These are phyloP conservation scores for Thecophora atra DNA, from an alignment of 2,888 invertebrate species.

Conservation along the genomic window DNA sequence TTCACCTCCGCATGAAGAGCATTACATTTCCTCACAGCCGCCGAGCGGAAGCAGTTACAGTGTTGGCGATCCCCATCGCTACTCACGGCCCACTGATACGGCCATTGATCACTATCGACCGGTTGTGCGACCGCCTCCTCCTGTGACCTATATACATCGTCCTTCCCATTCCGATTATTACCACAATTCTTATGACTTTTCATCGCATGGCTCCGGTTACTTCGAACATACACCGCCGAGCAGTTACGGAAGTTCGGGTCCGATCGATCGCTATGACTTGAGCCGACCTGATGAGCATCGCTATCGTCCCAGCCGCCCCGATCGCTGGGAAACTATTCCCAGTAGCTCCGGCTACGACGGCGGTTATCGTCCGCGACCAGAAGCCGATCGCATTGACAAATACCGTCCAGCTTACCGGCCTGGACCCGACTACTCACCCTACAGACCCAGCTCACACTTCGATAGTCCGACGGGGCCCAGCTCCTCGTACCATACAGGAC, in stretches of 20 bases:
- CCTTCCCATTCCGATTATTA: slow-evolving; percentile 56
- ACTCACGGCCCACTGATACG: slow-evolving; percentile 53
- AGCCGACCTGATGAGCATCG: slow-evolving; percentile 51
- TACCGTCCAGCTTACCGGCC: slow-evolving; percentile 60
- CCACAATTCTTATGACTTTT: slow-evolving; percentile 57
- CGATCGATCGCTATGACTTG: slow-evolving; percentile 62
- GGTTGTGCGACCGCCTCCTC: slow-evolving; percentile 53
- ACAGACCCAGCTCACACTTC: slow-evolving; percentile 52
- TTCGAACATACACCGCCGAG: slow-evolving; percentile 61
- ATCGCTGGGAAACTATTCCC: slow-evolving; percentile 62
- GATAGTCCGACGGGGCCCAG: slow-evolving; percentile 45
- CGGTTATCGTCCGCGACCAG: slow-evolving; percentile 52
- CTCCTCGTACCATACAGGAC: slow-evolving; percentile 44
- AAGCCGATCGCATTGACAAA: slow-evolving; percentile 55
- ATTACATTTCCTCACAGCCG: slow-evolving; percentile 47
- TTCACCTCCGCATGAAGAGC: slow-evolving; percentile 49
- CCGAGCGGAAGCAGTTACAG: slow-evolving; percentile 48
- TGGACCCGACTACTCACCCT: slow-evolving; percentile 58
- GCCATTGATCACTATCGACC: slow-evolving; percentile 60
- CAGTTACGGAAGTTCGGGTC: slow-evolving; percentile 55
- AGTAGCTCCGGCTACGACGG: slow-evolving; percentile 61
- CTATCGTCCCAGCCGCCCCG: slow-evolving; percentile 54
- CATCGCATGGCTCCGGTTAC: slow-evolving; percentile 59
- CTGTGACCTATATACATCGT: slow-evolving; percentile 57
- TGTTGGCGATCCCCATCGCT: slow-evolving; percentile 53